These are phyloP conservation scores for Cisticola juncidis DNA, from an alignment of 2,113 vertebrate species.

Conservation along the genomic window DNA sequence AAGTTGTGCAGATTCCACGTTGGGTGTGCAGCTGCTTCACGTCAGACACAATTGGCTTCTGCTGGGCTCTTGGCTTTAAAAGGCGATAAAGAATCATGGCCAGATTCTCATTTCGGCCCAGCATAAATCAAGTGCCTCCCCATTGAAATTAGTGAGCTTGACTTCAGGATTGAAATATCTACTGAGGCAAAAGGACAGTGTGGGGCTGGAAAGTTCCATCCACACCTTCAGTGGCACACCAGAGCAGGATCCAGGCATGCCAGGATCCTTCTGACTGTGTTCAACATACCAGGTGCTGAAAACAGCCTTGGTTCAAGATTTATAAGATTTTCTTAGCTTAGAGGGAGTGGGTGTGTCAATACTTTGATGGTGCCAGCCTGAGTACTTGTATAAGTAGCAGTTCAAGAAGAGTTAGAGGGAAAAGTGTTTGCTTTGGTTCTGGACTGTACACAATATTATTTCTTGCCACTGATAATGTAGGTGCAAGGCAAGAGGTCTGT, in stretches of 20 bases:
- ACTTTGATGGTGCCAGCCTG: not conserved
- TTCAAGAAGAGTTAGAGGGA: not conserved
- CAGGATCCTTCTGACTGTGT: not conserved
- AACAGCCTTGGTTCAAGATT: not conserved
- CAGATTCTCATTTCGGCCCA: not conserved
- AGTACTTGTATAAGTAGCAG: not conserved
- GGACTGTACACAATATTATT: not conserved
- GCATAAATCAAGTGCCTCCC: not conserved
- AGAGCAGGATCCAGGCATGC: fast-evolving
- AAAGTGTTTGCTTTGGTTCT: not conserved
- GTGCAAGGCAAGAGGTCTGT: not conserved
- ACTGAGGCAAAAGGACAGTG: not conserved
- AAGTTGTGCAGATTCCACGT: slow-evolving; percentile 53
- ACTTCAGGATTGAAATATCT: not conserved
- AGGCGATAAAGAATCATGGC: not conserved
- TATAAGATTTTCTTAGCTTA: not conserved
- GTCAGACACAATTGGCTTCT: slow-evolving; percentile 46
- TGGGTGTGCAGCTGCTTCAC: slow-evolving; percentile 41
- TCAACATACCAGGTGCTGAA: not conserved
- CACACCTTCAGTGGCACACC: fast-evolving
- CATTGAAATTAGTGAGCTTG: not conserved
- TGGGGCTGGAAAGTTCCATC: not conserved
- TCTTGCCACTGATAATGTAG: not conserved
- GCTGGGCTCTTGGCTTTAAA: slow-evolving; percentile 56
- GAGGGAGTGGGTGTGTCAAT: not conserved